Percentiles rank a stretch among this genome's conserved stretches.
Evolutionary conservation across 1,140 invertebrate species (phyloP).

Genomic region (Penaeus chinensis): DNA sequence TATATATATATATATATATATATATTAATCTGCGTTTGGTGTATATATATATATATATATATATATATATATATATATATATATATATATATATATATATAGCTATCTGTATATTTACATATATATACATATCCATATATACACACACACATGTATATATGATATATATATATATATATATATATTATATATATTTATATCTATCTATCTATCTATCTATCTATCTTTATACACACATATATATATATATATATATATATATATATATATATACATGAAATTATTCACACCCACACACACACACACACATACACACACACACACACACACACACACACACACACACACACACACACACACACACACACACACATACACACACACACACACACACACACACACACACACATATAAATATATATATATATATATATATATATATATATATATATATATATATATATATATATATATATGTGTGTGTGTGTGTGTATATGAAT

Average conservation of each 20-base stretch:
- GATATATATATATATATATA: no score
- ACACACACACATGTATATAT: no score
- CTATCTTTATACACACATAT: not conserved
- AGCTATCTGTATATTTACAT: no score
- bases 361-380: not conserved
- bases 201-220: not conserved
- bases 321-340: not conserved
- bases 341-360: not conserved
- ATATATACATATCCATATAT: no score
- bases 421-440: not conserved
- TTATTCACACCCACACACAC: not conserved
- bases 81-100: no score
- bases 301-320: not conserved
- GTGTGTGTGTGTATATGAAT: slow-evolving; percentile 22
- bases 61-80: no score
- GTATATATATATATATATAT: no score
- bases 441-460: not conserved
- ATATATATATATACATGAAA: not conserved
- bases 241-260: slow-evolving; percentile 17
- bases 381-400: not conserved
- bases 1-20: slow-evolving; percentile 11
- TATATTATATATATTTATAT: no score
- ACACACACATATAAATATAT: not conserved
- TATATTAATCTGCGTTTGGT: no score
- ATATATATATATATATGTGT: slow-evolving; percentile 6